Evolutionary conservation across 1,140 invertebrate species (phyloP), one percentile per base, ranked within the genome.

Genomic region (Paracyclopina nana): DNA sequence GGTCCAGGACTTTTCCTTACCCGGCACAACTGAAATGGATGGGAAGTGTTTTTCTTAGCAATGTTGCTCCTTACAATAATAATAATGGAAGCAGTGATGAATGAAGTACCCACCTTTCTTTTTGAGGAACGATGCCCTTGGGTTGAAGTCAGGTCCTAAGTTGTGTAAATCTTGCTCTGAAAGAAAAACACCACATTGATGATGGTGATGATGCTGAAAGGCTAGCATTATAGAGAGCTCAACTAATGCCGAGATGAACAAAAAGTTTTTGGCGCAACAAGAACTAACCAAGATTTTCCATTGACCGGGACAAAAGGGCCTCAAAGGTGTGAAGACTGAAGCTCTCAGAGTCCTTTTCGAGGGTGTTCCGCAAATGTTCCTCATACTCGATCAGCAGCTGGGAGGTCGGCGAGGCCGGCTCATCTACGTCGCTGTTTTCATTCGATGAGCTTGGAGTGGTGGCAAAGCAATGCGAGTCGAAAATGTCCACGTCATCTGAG

Each of bases 311-410:
- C 24, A 91, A 70, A 29, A 92, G 69, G 41, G 84, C 83, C 68
- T 91, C 85, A 60, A 91, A 91, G 1, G 85, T 90, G 61, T 91
- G 84, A 53, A 91, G 66, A 62, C 83, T 87, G 64, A 88, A 90
- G 60, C 82, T 88, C 66, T 90, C 85, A 34, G 85, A 85, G 61
- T 90, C 86, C 63, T 90, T 86, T 57, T 84, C 87, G 53, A 92
- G 69, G 1, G 86, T 87, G 63, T 92, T 92, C 43, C 87, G 69
- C 34, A 92, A 71, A 66, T 91, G 84, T 78, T 90, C 85, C 70
- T 94, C 88, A 65, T 94, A 91, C 68, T 92, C 86, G 46, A 90
- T 71, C 4, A 88, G 70, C 1, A 90, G 70, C 28, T 83, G 70
- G 49, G 80, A 83, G 9, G 83, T 87, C 8, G 85, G 83, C 12